A percentile compares a stretch with the other conserved stretches of the same genome.
Conservation (phyloP, 2,888 invertebrate genomes). For the Caenorhabditis sp. region DNA sequence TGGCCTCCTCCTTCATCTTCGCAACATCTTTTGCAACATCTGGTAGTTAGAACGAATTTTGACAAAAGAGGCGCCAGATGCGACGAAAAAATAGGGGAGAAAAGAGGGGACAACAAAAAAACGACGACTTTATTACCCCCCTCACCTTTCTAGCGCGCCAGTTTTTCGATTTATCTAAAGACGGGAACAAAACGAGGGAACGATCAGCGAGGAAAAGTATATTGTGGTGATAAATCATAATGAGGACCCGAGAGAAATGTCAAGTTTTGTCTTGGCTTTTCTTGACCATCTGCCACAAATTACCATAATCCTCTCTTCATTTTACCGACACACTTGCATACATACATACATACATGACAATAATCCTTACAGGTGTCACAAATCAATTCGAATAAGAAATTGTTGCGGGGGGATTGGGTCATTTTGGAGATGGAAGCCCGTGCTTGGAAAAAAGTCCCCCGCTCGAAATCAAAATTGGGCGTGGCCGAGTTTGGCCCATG, state of each 20-base stretch:
- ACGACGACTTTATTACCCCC: not conserved
- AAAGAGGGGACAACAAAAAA: not conserved
- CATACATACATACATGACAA: no score
- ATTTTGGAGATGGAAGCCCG: no score
- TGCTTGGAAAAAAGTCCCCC: no score
- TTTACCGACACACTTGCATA: not conserved
- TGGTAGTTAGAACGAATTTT: not conserved
- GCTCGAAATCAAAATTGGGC: no score
- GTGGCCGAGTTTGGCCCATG: no score
- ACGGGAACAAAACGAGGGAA: not conserved
- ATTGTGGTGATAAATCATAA: no score
- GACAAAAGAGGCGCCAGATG: conserved; percentile 1
- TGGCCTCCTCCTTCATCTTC: not conserved
- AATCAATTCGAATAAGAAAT: not conserved
- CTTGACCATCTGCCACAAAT: not conserved
- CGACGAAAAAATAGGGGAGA: not conserved
- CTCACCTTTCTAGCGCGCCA: not conserved
- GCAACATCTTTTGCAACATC: conserved; percentile 1
- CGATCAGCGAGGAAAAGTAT: not conserved
- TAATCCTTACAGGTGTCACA: not conserved
- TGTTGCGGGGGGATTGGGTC: no score
- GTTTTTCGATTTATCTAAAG: no score
- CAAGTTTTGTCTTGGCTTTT: no score
- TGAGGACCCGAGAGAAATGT: no score
- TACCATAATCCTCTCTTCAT: not conserved